Evolutionary conservation across 2,888 invertebrate species (phyloP).

Genomic region (Pterobdella sp.): DNA sequence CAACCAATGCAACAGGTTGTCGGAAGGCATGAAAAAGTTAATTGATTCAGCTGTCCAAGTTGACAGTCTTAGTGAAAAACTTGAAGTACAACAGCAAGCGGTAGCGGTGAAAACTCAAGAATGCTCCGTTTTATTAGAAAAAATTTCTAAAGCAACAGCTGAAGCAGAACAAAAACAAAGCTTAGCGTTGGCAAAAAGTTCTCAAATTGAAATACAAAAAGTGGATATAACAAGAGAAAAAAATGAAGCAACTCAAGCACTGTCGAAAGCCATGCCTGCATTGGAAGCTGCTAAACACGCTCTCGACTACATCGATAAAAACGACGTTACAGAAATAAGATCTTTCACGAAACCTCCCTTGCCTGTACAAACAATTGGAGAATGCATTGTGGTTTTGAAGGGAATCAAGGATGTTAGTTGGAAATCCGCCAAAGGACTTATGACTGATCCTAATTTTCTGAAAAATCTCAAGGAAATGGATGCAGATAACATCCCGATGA

Average conservation of each 20-base stretch:
- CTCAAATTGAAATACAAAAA: constrained; percentile 73
- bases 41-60: constrained; percentile 77
- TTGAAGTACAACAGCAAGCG: constrained; percentile 68
- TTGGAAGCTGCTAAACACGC: constrained; percentile 72
- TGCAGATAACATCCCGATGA: constrained; percentile 53
- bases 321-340: constrained; percentile 79
- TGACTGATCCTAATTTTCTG: constrained; percentile 80
- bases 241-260: constrained; percentile 68
- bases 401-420: constrained; percentile 77
- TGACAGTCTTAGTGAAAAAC: constrained; percentile 67
- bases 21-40: constrained; percentile 69
- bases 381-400: constrained; percentile 76
- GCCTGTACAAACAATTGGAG: constrained; percentile 80
- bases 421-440: constrained; percentile 83
- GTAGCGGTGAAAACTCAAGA: constrained; percentile 63
- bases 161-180: constrained; percentile 68
- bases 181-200: constrained; percentile 70
- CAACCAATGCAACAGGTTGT: constrained; percentile 63
- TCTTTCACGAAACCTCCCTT: constrained; percentile 81
- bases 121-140: constrained; percentile 68
- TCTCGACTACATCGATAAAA: constrained; percentile 72
- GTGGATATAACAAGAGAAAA: constrained; percentile 74
- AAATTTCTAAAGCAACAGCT: constrained; percentile 60
- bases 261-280: constrained; percentile 75
- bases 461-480: constrained; percentile 75